These are phyloP conservation scores for Plodia interpunctella DNA, from an alignment of 1,140 invertebrate genomes.

Conservation along the genomic window DNA sequence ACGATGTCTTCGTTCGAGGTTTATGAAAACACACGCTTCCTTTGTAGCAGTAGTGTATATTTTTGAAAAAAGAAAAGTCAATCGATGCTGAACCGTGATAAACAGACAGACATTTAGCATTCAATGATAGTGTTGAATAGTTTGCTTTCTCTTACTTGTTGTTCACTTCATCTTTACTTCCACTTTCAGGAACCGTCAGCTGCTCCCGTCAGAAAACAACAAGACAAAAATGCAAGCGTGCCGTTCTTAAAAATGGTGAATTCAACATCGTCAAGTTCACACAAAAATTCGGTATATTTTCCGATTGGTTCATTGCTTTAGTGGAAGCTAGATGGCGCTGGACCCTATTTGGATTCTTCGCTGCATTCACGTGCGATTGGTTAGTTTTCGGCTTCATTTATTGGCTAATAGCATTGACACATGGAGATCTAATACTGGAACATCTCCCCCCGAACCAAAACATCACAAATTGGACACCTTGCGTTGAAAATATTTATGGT, in stretches of 20 bases:
- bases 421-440: slow-evolving; percentile 89
- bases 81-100: too few relatives aligned
- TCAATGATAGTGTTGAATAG: not conserved
- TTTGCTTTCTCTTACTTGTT: not conserved
- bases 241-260: slow-evolving; percentile 95
- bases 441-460: slow-evolving; percentile 81
- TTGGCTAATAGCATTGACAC: slow-evolving; percentile 91
- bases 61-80: too few relatives aligned
- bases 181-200: slow-evolving; percentile 14
- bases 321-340: slow-evolving; percentile 96
- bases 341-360: slow-evolving; percentile 93
- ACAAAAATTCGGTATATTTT: slow-evolving; percentile 84
- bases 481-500: slow-evolving; percentile 86
- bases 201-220: slow-evolving; percentile 22
- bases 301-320: slow-evolving; percentile 88
- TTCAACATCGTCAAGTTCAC: slow-evolving; percentile 90
- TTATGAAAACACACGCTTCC: too few relatives aligned
- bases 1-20: too few relatives aligned
- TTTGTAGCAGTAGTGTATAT: too few relatives aligned
- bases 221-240: slow-evolving; percentile 67
- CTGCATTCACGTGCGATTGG: slow-evolving; percentile 93
- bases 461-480: slow-evolving; percentile 84
- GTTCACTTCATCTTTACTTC: not conserved
- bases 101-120: too few relatives aligned
- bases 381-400: slow-evolving; percentile 91